Base-by-base conservation (phyloP, 2,113 vertebrate species). In the Colinus virginianus region DNA sequence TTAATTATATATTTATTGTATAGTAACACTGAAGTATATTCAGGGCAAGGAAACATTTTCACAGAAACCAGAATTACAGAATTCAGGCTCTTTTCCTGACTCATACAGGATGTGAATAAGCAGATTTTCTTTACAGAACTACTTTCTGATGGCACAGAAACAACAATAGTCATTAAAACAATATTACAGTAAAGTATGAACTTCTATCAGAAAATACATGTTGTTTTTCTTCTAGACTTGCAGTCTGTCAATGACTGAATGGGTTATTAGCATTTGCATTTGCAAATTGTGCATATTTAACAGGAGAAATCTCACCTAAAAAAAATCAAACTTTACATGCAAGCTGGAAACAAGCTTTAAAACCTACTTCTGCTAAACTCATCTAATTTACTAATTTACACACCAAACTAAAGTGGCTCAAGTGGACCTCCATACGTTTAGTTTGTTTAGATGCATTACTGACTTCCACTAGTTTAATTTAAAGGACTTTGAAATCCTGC, bases 21-120 rank as follows among this genome's bases (percentile, higher is more conserved):
- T 9, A 87, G n/a, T 34, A 90, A 56, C 21, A 72, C 7, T 12
- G 19, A 77, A 32, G 30, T 7, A 59, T 71, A 42, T 64, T 79
- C 32, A 21, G 40, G 28, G 17, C 19, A 87, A 45, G 48, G 61
- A 45, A 85, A 76, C 3, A 87, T 55, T 91, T 67, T 51, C 67
- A 11, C 5, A n/a, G 64, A 85, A 94, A 89, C 62, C 8, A 74
- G 26, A 94, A 89, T 7, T 82, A 76, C 62, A 82, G 3, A 49
- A 79, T 79, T 83, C 66, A 46, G 15, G 18, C 40, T 78, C 25
- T 83, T 91, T 81, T 87, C 45, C 61, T 84, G 55, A 85, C 48
- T 70, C 23, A 5, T 38, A 83, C 78, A 94, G 87, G 84, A 91
- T 48, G 90, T 20, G 34, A 94, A 87, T 75, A 87, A 91, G 84